phyloP scores from a whole-genome alignment of 2,888 invertebrate species.

The Branchipolynoe longqiensis region DNA sequence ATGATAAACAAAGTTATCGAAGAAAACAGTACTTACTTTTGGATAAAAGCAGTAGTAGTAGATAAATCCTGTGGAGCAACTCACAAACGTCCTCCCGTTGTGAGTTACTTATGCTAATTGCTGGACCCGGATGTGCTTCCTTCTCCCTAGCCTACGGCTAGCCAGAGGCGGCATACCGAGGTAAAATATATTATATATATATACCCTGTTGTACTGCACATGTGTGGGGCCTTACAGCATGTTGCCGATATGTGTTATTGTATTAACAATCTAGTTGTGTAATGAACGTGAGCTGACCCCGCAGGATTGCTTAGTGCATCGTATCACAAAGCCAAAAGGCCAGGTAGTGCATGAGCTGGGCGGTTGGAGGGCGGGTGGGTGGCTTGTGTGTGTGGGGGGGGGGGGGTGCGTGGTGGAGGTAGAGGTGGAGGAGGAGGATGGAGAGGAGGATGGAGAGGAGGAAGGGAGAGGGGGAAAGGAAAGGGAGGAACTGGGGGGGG shows the following conservation, averaged over 20 bases:
- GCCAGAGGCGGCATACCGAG: too few relatives aligned
- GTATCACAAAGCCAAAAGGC: conserved; percentile 50
- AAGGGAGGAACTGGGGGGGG: neutral
- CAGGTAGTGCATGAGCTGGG: conserved; percentile 10
- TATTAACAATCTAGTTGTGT: neutral
- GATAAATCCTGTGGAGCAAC: too few relatives aligned
- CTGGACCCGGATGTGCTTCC: too few relatives aligned
- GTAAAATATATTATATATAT: neutral
- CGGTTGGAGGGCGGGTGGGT: neutral
- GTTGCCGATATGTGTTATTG: conserved; percentile 46
- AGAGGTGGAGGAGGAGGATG: neutral
- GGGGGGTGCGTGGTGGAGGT: neutral
- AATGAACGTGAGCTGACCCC: too few relatives aligned
- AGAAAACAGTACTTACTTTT: too few relatives aligned
- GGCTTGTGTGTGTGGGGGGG: neutral
- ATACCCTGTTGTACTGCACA: neutral
- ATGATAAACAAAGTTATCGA: too few relatives aligned
- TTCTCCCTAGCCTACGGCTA: too few relatives aligned
- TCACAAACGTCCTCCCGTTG: too few relatives aligned
- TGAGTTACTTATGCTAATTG: too few relatives aligned
- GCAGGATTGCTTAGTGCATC: conserved; percentile 48
- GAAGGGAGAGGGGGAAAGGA: neutral
- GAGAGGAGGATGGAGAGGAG: neutral
- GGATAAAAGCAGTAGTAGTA: too few relatives aligned
- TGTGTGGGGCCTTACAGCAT: conserved; percentile 5